These are phyloP conservation scores for Ophiothrix spiculata DNA, from an alignment of 35 echinoderm and acorn worm species.

Conservation along the genomic window DNA sequence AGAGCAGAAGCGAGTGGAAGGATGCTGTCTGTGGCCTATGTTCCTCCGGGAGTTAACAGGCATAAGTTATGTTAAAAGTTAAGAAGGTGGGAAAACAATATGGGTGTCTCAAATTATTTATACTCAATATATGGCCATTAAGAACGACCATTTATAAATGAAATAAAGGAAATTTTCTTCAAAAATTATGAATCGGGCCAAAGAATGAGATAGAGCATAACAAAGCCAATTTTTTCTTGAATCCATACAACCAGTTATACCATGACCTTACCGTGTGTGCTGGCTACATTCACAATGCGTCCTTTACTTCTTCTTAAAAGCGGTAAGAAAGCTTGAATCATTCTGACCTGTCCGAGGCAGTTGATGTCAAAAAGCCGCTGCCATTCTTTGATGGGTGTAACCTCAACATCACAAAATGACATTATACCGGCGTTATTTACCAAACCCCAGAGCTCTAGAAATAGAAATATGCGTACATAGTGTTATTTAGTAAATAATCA, in stretches of 20 bases:
- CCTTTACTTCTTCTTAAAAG: slow-evolving; percentile 56
- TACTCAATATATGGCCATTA: no score
- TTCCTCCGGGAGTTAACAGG: no score
- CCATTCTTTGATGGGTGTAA: slow-evolving; percentile 34
- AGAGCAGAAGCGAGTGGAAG: no score
- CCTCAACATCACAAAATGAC: slow-evolving; percentile 57
- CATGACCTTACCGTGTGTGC: background rate
- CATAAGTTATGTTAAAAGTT: no score
- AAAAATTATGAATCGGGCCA: no score
- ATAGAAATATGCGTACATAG: background rate
- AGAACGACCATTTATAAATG: no score
- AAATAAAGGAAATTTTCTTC: no score
- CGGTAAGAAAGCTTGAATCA: slow-evolving; percentile 55
- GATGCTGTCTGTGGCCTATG: no score
- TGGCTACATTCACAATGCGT: background rate
- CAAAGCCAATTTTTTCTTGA: no score
- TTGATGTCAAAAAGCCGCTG: slow-evolving; percentile 58
- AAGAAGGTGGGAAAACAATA: no score
- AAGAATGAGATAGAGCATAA: no score
- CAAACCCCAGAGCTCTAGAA: slow-evolving; percentile 60
- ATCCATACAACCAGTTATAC: background rate
- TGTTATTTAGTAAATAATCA: background rate
- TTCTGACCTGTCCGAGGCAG: slow-evolving; percentile 54
- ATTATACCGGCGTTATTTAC: slow-evolving; percentile 80
- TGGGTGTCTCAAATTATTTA: no score